Base-by-base conservation (phyloP, 1,140 invertebrate genomes). In the Trinorchestia longiramus region DNA sequence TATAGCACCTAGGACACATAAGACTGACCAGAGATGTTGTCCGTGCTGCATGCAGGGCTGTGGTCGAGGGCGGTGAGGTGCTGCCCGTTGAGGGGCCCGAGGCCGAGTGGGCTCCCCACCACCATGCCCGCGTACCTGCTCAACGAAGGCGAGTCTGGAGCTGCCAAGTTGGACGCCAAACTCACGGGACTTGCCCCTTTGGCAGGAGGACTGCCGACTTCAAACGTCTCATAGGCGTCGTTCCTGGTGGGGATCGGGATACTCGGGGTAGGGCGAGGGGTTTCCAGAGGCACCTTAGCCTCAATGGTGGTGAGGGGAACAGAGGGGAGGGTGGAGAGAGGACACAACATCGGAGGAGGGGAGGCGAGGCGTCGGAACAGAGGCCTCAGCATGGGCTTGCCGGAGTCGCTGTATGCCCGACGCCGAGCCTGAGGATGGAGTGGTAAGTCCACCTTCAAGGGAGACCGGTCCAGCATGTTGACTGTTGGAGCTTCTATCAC, bases 11-110 rank as follows among this genome's bases (percentile, higher is more conserved):
- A n/a, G n/a, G n/a, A n/a, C n/a, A n/a, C n/a, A n/a, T n/a, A n/a
- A n/a, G n/a, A n/a, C n/a, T n/a, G n/a, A n/a, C n/a, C n/a, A n/a
- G n/a, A n/a, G n/a, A n/a, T n/a, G 44, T 94, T 94, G 92, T 94
- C 92, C 36, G 92, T 94, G 92, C 92, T 94, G 92, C 92, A 94
- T 0, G 44, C 95, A 23, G 87, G 95, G 43, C 87, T 91, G 43
- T 91, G 87, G 87, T 91, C 95, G 28, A 90, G 87, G 28, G 77
- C 43, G 45, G 57, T 94, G 53, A 96, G 95, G 8, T 92, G 95
- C 36, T 92, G 91, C 28, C 95, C 95, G 88, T 96, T 96, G 44
- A 96, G 90, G 90, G 95, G 95, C 6, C 95, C 95, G 19, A 62
- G 43, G 8, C 95, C 95, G 0, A 96, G 88, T 6, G 95, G 95